A percentile compares a stretch with the other conserved stretches of the same genome.
Conservation (phyloP, 2,888 invertebrate genomes). For the Epiperipatus broadwayi region DNA sequence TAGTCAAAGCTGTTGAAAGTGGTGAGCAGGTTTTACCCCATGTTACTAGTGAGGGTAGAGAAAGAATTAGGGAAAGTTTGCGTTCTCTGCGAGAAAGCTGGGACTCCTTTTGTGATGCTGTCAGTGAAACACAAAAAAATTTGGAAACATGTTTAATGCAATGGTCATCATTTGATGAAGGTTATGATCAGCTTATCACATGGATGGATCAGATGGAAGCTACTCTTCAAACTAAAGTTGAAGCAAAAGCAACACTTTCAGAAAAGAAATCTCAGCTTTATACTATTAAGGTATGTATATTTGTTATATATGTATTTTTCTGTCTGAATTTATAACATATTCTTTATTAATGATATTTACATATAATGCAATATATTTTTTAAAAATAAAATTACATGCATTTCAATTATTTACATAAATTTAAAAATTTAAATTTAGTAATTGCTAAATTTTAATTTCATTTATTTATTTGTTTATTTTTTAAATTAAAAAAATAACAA, state of each 20-base stretch:
- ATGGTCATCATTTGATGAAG: conserved; percentile 72
- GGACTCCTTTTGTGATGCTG: conserved; percentile 61
- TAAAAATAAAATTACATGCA: too few species aligned
- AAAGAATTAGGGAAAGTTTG: conserved; percentile 58
- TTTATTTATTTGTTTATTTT: too few species aligned
- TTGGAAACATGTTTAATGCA: conserved; percentile 74
- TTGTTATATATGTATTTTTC: too few species aligned
- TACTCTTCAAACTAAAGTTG: conserved; percentile 48
- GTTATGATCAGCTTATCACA: conserved; percentile 59
- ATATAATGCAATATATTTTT: too few species aligned
- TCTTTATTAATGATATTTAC: too few species aligned
- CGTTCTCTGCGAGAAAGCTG: conserved; percentile 57
- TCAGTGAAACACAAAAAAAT: conserved; percentile 62
- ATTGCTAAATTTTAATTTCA: too few species aligned
- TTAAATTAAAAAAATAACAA: too few species aligned
- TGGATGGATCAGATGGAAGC: conserved; percentile 64
- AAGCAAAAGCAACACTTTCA: conserved; percentile 54
- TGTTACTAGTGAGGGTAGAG: conserved; percentile 67
- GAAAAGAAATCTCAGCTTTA: conserved; percentile 75
- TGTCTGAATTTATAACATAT: too few species aligned
- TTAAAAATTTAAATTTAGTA: too few species aligned
- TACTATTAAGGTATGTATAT: conserved; percentile 40
- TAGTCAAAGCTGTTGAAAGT: conserved; percentile 60
- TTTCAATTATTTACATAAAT: too few species aligned
- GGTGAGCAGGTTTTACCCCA: conserved; percentile 73